phyloP scores from a whole-genome alignment of 2,113 vertebrate genomes.

The Pelecanus crispus region DNA sequence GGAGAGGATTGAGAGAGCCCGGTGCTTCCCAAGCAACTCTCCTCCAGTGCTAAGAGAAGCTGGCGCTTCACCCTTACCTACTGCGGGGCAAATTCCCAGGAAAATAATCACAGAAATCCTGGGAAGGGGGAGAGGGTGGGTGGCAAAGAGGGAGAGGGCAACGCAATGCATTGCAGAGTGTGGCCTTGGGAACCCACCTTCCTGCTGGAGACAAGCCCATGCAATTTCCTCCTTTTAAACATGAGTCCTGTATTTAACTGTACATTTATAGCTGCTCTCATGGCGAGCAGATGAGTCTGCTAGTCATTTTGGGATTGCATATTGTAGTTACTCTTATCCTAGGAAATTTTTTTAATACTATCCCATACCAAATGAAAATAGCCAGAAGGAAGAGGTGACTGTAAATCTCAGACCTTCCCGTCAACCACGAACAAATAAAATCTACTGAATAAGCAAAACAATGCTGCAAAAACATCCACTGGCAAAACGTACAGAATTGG shows the following conservation, averaged over 20 bases:
- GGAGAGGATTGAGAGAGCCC: not conserved
- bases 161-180: not conserved
- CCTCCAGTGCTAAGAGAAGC: not conserved
- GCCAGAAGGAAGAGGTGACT: not conserved
- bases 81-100: accelerated
- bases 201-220: not conserved
- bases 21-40: not conserved
- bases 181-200: not conserved
- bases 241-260: not conserved
- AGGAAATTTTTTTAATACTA: not conserved
- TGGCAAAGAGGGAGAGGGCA: not conserved
- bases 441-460: not conserved
- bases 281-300: not conserved
- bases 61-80: not conserved
- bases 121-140: not conserved
- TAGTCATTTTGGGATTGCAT: not conserved
- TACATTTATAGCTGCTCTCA: not conserved
- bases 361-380: not conserved
- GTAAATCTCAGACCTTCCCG: not conserved
- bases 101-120: not conserved
- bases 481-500: not conserved
- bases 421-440: not conserved
- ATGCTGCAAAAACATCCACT: not conserved
- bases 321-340: not conserved
- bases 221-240: not conserved